Base-by-base conservation (phyloP, 2,888 invertebrate species). In the Cheiracanthium punctorium region DNA sequence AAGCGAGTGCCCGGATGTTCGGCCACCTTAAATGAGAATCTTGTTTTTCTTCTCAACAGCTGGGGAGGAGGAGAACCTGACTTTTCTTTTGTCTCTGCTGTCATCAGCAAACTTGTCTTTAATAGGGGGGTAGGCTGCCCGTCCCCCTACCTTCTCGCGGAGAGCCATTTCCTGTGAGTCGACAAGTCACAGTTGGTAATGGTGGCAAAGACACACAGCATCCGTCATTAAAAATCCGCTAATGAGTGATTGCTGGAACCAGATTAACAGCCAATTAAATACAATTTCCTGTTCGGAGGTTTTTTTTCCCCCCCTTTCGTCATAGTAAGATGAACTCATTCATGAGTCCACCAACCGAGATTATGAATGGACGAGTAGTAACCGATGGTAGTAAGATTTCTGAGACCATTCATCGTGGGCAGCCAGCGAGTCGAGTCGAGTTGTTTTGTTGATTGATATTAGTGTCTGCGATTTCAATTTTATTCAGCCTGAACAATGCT, bases 251-350 rank as follows among this genome's bases (percentile, higher is more conserved):
- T 73, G 74, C 58, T 41, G 69, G 74, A 72, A 48, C 67, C 43
- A 58, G 79, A 85, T 85, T 85, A 85, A 85, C 79, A 85, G 73
- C 72, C 84, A 85, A 85, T 85, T 85, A 85, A 85, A 74, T 30
- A 69, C 58, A 65, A 37, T 79, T 85, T 85, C 84, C 84, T 73
- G 79, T 77, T 72, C 65, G 33, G 67, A 30, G 17, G 33, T 32
- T 33, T 33, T n/a, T n/a, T n/a, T n/a, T n/a, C n/a, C n/a, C n/a
- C n/a, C n/a, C n/a, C n/a, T n/a, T 20, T 69, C 37, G 69, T 69
- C 58, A 24, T 58, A 58, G 58, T 58, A 58, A 58, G 24, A 58
- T 58, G 58, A 58, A 58, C 58, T 17, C 58, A 24, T 58, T 58
- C 58, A 58, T 24, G 58, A 58, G 58, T 58, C 58, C 58, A 58